Conservation (phyloP, 2,888 invertebrate species). For the Lithophane leautieri region DNA sequence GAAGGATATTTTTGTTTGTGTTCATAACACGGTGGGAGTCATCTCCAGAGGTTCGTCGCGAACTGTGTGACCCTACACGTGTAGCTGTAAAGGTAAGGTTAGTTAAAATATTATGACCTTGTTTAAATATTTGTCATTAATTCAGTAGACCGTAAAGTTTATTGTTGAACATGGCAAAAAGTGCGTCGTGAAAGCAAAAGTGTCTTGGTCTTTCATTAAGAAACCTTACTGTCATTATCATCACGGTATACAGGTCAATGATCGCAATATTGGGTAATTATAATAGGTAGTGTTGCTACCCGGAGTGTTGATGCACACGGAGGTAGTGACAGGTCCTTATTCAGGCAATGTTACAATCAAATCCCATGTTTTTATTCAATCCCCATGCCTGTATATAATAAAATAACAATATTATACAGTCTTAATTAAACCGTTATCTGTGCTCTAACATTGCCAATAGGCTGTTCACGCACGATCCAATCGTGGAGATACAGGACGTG, state of each 20-base stretch:
- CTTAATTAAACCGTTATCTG: conserved; percentile 63
- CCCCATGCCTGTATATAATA: conserved; percentile 4
- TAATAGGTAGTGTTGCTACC: neutral
- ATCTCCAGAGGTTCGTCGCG: conserved; percentile 24
- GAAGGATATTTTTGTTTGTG: conserved; percentile 31
- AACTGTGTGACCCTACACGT: conserved; percentile 14
- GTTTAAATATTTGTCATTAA: conserved; percentile 18
- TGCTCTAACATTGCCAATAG: conserved; percentile 54
- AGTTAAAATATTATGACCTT: neutral
- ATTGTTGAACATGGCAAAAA: neutral
- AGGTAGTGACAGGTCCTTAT: neutral
- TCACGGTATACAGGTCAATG: neutral
- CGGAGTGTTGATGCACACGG: no score
- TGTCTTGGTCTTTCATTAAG: neutral
- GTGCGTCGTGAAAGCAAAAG: neutral
- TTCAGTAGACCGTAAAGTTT: conserved; percentile 8
- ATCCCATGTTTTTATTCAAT: conserved; percentile 36
- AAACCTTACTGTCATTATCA: neutral
- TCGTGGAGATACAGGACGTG: conserved; percentile 61
- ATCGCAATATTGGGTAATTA: neutral
- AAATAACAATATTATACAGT: conserved; percentile 53
- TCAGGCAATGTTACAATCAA: neutral
- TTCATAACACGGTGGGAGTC: conserved; percentile 19
- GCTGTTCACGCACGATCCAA: conserved; percentile 65
- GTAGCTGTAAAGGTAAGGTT: neutral